Conservation (phyloP, 2,888 invertebrate genomes). For the Lycocerus yunnanus region DNA sequence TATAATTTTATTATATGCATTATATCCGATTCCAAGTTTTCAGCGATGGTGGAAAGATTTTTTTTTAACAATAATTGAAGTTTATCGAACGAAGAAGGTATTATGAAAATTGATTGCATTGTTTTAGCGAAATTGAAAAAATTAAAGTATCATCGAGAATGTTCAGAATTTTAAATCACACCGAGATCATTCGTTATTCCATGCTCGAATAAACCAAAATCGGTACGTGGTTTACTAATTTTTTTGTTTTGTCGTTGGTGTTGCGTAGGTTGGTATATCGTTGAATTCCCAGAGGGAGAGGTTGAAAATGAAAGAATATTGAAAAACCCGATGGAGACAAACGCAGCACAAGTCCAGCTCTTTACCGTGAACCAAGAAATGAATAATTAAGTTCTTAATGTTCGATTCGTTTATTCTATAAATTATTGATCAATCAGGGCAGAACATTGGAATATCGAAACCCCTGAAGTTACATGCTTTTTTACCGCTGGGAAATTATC, state of each 20-base stretch:
- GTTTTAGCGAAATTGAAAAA: neutral
- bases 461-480: constrained; percentile 4
- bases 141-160: neutral
- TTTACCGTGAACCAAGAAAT: neutral
- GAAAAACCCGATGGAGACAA: neutral
- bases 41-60: no score
- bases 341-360: neutral
- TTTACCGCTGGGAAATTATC: constrained; percentile 13
- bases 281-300: neutral
- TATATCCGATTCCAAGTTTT: neutral
- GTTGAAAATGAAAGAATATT: neutral
- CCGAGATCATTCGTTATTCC: neutral
- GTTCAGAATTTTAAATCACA: neutral
- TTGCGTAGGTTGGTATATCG: no score
- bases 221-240: neutral
- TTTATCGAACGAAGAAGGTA: no score
- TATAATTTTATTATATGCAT: neutral
- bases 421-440: constrained; percentile 11
- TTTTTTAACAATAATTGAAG: no score
- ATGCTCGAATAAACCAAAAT: neutral
- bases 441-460: constrained; percentile 1
- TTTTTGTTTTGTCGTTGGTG: neutral
- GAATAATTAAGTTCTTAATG: neutral
- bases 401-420: neutral
- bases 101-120: neutral